A percentile compares a stretch with the other conserved stretches of the same genome.
Evolutionary conservation across 2,113 vertebrate species (phyloP).

Genomic region (Zapornia atra): DNA sequence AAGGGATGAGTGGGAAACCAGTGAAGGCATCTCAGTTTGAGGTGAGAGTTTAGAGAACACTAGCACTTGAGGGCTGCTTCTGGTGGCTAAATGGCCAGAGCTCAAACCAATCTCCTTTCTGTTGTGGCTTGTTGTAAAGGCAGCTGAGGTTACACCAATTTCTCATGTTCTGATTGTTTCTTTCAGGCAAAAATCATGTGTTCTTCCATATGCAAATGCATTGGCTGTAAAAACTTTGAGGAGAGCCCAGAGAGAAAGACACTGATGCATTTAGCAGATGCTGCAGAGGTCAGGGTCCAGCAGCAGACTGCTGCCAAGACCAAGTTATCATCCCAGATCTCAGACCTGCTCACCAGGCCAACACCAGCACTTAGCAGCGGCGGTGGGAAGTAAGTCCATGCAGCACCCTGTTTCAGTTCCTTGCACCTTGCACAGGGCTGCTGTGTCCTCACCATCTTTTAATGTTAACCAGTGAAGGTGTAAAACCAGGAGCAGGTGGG

Average conservation of each 20-base stretch:
- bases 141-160: not conserved
- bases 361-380: conserved; percentile 85
- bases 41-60: not conserved
- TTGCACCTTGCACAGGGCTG: no score
- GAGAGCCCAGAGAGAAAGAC: conserved; percentile 98
- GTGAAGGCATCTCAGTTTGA: not conserved
- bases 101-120: not conserved
- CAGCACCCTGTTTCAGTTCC: not conserved
- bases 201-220: conserved; percentile 97
- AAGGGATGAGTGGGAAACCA: not conserved
- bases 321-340: conserved; percentile 97
- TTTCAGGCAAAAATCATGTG: conserved; percentile 99
- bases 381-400: conserved; percentile 87
- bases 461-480: not conserved
- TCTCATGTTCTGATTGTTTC: not conserved
- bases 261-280: conserved; percentile 96
- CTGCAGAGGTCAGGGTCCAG: conserved; percentile 95
- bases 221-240: conserved; percentile 99
- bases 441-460: not conserved
- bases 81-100: not conserved
- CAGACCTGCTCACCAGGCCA: conserved; percentile 92
- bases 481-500: not conserved
- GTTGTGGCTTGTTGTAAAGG: not conserved
- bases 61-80: not conserved
- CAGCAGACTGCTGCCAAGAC: conserved; percentile 98